Percentiles rank a stretch among this genome's conserved stretches.
These are phyloP conservation scores for Marmota monax DNA, from an alignment of 2,113 vertebrate species.

Conservation along the genomic window DNA sequence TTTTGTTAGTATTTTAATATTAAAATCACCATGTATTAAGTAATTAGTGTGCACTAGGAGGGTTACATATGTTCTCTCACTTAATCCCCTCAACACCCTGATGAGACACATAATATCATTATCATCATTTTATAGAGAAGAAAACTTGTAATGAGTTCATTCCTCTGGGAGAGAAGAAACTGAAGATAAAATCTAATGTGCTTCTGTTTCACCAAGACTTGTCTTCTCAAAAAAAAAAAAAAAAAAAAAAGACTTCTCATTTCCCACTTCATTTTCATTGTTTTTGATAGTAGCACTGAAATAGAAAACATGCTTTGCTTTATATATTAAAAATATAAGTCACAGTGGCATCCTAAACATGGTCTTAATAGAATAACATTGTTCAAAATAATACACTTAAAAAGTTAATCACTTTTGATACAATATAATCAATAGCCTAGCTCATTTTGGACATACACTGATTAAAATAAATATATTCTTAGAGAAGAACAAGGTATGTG, in stretches of 20 bases:
- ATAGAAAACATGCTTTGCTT: conserved; percentile 33
- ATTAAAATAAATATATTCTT: conserved; percentile 59
- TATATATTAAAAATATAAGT: conserved; percentile 55
- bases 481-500: not conserved
- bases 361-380: too few species aligned
- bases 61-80: not conserved
- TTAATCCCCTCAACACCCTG: not conserved
- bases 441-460: not conserved
- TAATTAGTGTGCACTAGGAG: not conserved
- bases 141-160: not conserved
- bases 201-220: not conserved
- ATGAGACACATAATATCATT: not conserved
- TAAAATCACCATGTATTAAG: not conserved
- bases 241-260: not conserved
- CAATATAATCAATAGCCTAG: conserved; percentile 23
- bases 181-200: conserved; percentile 23
- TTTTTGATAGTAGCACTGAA: not conserved
- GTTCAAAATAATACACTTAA: conserved; percentile 54
- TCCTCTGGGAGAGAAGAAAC: not conserved
- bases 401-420: conserved; percentile 59
- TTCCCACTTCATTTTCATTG: not conserved
- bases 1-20: conserved; percentile 31
- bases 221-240: not conserved
- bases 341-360: too few species aligned
- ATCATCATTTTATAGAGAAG: not conserved